These are phyloP conservation scores for Conops quadrifasciatus DNA, from an alignment of 2,888 invertebrate genomes.

Conservation along the genomic window DNA sequence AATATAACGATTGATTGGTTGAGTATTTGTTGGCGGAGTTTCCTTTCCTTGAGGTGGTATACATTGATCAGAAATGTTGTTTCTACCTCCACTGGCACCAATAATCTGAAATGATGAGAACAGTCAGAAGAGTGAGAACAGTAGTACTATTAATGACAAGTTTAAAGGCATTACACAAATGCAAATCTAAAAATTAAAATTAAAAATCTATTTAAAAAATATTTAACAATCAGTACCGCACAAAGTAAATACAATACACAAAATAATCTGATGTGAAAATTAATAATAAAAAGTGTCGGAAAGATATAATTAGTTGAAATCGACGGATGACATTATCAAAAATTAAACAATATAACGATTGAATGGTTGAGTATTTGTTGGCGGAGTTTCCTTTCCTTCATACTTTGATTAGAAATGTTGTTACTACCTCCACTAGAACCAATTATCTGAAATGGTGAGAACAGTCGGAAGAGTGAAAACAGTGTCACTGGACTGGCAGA, in stretches of 20 bases:
- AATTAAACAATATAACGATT: constrained; percentile 25
- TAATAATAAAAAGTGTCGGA: not conserved
- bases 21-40: not conserved
- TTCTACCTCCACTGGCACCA: not conserved
- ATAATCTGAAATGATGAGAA: too few species aligned
- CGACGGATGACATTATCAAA: not conserved
- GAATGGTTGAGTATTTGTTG: not conserved
- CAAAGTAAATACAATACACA: not conserved
- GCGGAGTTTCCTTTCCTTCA: not conserved
- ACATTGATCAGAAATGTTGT: not conserved
- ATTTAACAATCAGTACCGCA: constrained; percentile 13
- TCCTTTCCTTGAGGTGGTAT: not conserved
- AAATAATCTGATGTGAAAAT: not conserved
- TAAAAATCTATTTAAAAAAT: constrained; percentile 1
- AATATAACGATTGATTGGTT: constrained; percentile 24
- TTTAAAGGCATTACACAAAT: not conserved
- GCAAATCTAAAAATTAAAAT: not conserved
- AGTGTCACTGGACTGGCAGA: not conserved
- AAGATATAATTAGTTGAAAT: not conserved
- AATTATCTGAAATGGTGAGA: too few species aligned
- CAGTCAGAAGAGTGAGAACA: too few species aligned
- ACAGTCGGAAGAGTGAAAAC: too few species aligned
- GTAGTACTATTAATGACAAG: constrained; percentile 5
- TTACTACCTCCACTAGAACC: not conserved
- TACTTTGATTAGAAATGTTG: not conserved